phyloP scores from a whole-genome alignment of 2,888 invertebrate species.

The Branchellion lobata region DNA sequence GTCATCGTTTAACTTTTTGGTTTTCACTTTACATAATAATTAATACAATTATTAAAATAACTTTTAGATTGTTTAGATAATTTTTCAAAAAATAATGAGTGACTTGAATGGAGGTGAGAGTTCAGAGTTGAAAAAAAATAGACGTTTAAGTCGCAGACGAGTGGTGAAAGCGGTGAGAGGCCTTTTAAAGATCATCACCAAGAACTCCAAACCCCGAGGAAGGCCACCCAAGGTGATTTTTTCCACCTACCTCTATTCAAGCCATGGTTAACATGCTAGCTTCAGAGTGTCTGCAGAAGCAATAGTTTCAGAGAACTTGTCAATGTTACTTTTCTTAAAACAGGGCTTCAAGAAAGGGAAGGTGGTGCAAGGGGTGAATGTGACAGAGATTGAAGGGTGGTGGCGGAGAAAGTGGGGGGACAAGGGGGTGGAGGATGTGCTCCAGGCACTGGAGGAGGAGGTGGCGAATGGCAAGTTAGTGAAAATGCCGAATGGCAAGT shows the following conservation, averaged over 20 bases:
- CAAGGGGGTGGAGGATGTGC: neutral
- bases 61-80: too few species aligned
- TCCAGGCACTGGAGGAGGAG: neutral
- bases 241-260: neutral
- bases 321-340: too few species aligned
- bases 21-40: too few species aligned
- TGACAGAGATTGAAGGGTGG: conserved; percentile 20
- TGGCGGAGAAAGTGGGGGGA: conserved; percentile 28
- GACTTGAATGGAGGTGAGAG: neutral
- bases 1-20: too few species aligned
- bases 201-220: conserved; percentile 20
- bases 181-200: conserved; percentile 29
- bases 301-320: too few species aligned
- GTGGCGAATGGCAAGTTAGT: conserved; percentile 18
- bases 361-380: conserved; percentile 8
- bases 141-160: conserved; percentile 6
- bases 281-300: neutral
- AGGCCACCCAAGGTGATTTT: conserved; percentile 40
- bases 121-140: neutral
- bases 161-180: conserved; percentile 37
- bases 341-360: neutral
- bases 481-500: conserved; percentile 8
- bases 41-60: too few species aligned
- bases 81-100: too few species aligned
- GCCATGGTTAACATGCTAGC: too few species aligned